These are phyloP conservation scores for Leptopilina boulardi DNA, from an alignment of 1,140 invertebrate genomes.

Conservation along the genomic window DNA sequence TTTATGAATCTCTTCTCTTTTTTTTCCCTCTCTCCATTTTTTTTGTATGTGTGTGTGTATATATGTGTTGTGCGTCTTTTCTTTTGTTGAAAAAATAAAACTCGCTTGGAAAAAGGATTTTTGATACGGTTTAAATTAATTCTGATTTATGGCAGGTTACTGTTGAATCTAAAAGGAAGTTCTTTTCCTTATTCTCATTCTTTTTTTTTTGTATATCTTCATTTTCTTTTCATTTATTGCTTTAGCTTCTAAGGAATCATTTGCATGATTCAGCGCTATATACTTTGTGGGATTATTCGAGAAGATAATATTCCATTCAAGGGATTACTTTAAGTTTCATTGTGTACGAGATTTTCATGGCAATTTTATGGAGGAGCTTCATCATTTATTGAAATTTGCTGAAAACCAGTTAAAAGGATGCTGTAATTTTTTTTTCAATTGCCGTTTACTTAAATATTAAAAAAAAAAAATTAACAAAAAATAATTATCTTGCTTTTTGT, in stretches of 20 bases:
- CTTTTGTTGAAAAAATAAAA: constrained; percentile 56
- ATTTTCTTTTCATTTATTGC: constrained; percentile 1
- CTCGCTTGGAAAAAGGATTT: constrained; percentile 59
- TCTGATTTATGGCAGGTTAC: constrained; percentile 64
- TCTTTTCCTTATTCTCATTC: constrained; percentile 36
- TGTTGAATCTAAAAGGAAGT: constrained; percentile 55
- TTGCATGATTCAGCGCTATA: neutral
- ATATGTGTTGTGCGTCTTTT: neutral
- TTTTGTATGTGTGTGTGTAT: too few species aligned
- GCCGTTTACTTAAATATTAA: too few species aligned
- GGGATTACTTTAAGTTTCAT: too few species aligned
- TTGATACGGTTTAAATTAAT: constrained; percentile 65
- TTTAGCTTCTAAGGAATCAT: neutral
- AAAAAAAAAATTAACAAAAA: too few species aligned
- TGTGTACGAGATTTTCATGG: too few species aligned
- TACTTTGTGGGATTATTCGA: neutral
- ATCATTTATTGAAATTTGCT: too few species aligned
- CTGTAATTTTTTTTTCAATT: too few species aligned
- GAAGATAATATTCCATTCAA: too few species aligned
- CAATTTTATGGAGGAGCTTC: too few species aligned
- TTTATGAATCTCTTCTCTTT: constrained; percentile 65
- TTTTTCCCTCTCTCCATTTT: neutral
- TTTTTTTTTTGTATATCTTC: constrained; percentile 42
- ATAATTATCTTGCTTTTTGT: too few species aligned
- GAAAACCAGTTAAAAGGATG: too few species aligned